Evolutionary conservation across 2,888 invertebrate genomes (phyloP).

Genomic region (Latheticus oryzae): DNA sequence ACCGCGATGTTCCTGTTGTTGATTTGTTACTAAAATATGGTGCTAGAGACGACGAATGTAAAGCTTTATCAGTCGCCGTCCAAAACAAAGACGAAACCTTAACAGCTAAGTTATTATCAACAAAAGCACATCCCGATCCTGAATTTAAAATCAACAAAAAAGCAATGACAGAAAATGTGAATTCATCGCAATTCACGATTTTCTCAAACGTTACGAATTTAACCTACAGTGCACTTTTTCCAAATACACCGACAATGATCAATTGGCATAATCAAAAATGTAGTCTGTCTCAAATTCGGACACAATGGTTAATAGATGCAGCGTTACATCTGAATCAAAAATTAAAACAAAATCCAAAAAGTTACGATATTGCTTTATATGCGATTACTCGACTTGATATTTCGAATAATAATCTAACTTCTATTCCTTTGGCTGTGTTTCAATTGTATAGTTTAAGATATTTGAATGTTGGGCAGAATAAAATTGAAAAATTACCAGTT

Average conservation of each 20-base stretch:
- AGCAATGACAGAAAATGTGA: slow-evolving; percentile 76
- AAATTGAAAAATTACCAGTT: slow-evolving; percentile 80
- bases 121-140: slow-evolving; percentile 90
- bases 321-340: slow-evolving; percentile 87
- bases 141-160: slow-evolving; percentile 94
- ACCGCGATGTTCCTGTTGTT: slow-evolving; percentile 77
- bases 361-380: slow-evolving; percentile 79
- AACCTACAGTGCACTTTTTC: slow-evolving; percentile 84
- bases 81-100: slow-evolving; percentile 79
- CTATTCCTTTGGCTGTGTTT: slow-evolving; percentile 86
- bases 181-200: slow-evolving; percentile 68
- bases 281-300: slow-evolving; percentile 76
- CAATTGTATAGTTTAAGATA: slow-evolving; percentile 84
- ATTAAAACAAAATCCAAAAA: slow-evolving; percentile 76
- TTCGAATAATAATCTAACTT: slow-evolving; percentile 86
- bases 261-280: slow-evolving; percentile 91
- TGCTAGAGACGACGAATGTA: slow-evolving; percentile 87
- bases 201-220: slow-evolving; percentile 70
- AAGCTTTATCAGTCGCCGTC: slow-evolving; percentile 83
- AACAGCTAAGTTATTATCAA: slow-evolving; percentile 84
- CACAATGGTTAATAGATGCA: slow-evolving; percentile 87
- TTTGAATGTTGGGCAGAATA: slow-evolving; percentile 90
- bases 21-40: slow-evolving; percentile 83
- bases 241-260: slow-evolving; percentile 86
- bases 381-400: slow-evolving; percentile 95